phyloP scores from a whole-genome alignment of 2,113 vertebrate species.

The Plestiodon gilberti region DNA sequence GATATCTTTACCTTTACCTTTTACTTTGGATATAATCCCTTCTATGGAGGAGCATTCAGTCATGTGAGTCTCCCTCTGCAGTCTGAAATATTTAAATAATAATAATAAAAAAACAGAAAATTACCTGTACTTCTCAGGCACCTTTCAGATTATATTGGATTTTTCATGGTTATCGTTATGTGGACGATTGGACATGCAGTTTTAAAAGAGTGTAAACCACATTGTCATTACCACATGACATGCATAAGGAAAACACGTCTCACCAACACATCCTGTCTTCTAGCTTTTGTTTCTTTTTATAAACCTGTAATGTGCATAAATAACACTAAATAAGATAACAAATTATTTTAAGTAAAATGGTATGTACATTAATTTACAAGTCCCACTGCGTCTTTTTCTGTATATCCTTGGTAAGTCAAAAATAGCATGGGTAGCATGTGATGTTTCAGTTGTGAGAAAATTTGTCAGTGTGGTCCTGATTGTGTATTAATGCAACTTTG shows the following conservation, averaged over 20 bases:
- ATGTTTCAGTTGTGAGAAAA: constrained; percentile 42
- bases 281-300: constrained; percentile 55
- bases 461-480: constrained; percentile 3
- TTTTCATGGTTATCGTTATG: background rate
- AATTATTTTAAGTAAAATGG: constrained; percentile 71
- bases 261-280: constrained; percentile 35
- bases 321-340: constrained; percentile 56
- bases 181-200: background rate
- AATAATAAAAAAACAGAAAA: background rate
- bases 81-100: background rate
- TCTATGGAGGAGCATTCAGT: background rate
- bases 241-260: constrained; percentile 44
- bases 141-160: background rate
- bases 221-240: constrained; percentile 42
- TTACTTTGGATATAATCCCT: background rate
- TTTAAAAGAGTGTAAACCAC: constrained; percentile 27
- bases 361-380: constrained; percentile 68
- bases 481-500: background rate
- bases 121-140: background rate
- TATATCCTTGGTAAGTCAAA: constrained; percentile 56
- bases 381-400: constrained; percentile 63
- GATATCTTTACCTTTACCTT: too few species aligned
- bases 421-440: constrained; percentile 56
- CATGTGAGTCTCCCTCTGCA: background rate
- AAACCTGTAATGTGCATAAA: constrained; percentile 62